phyloP scores from a whole-genome alignment of 2,113 vertebrate species.

The Cettia cetti region DNA sequence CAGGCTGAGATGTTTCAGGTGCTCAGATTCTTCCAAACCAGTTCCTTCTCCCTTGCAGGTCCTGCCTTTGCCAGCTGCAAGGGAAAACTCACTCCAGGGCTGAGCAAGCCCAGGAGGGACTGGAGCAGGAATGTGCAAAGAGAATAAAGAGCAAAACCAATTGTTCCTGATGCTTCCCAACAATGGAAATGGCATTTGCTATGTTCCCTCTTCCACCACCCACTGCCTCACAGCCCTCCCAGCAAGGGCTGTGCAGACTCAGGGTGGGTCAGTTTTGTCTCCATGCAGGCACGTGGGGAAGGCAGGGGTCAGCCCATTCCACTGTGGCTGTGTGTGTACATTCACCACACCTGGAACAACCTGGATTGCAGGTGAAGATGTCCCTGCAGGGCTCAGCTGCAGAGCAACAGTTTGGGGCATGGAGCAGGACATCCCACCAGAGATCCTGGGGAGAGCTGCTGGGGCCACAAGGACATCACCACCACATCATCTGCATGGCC shows the following conservation, averaged over 20 bases:
- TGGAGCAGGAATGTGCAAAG: background rate
- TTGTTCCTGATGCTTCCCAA: background rate
- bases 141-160: background rate
- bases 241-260: fast-evolving
- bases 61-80: background rate
- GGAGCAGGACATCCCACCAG: background rate
- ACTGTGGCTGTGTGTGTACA: fast-evolving
- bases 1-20: background rate
- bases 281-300: fast-evolving
- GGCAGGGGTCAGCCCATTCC: background rate
- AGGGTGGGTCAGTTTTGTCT: background rate
- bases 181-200: background rate
- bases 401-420: fast-evolving
- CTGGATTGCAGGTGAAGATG: background rate
- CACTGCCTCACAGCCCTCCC: background rate
- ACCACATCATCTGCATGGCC: fast-evolving
- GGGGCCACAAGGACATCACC: background rate
- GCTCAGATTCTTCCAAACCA: background rate
- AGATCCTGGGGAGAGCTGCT: fast-evolving
- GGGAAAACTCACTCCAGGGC: background rate
- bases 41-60: background rate
- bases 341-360: fast-evolving
- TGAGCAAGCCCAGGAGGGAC: background rate
- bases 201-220: background rate
- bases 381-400: background rate